Conservation (phyloP, 2,113 vertebrate species). For the Castor canadensis region DNA sequence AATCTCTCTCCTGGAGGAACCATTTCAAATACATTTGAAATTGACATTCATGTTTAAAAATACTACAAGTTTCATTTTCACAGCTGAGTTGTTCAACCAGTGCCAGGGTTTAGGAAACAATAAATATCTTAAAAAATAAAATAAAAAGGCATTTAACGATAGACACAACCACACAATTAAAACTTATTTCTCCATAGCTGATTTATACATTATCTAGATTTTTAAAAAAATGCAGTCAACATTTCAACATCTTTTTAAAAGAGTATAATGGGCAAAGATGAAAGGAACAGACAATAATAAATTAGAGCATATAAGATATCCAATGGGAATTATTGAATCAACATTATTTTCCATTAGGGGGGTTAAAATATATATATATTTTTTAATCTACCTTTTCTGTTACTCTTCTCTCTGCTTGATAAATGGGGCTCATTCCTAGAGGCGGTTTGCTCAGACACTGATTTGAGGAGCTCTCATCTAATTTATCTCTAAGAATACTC, state of each 20-base stretch:
- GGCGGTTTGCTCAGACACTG: constrained; percentile 41
- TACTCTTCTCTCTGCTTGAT: constrained; percentile 54
- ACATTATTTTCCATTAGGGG: constrained; percentile 64
- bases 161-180: constrained; percentile 78
- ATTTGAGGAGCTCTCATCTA: too few relatives aligned
- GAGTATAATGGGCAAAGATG: constrained; percentile 68
- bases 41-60: constrained; percentile 93
- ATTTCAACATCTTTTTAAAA: constrained; percentile 69
- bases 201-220: constrained; percentile 73
- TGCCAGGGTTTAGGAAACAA: constrained; percentile 83
- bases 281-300: constrained; percentile 74
- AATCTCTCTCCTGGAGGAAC: constrained; percentile 89
- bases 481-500: constrained; percentile 51
- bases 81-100: constrained; percentile 86
- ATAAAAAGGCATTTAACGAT: constrained; percentile 78
- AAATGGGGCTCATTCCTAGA: constrained; percentile 37
- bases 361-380: constrained; percentile 77
- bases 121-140: constrained; percentile 81
- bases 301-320: constrained; percentile 68
- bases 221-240: constrained; percentile 61
- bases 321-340: constrained; percentile 69
- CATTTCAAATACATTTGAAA: constrained; percentile 89
- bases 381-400: constrained; percentile 67
- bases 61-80: constrained; percentile 89
- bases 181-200: constrained; percentile 79